Base-by-base conservation (phyloP, 30 jellyfish, hydroid and myxozoan genomes). In the Morbakka virulenta region DNA sequence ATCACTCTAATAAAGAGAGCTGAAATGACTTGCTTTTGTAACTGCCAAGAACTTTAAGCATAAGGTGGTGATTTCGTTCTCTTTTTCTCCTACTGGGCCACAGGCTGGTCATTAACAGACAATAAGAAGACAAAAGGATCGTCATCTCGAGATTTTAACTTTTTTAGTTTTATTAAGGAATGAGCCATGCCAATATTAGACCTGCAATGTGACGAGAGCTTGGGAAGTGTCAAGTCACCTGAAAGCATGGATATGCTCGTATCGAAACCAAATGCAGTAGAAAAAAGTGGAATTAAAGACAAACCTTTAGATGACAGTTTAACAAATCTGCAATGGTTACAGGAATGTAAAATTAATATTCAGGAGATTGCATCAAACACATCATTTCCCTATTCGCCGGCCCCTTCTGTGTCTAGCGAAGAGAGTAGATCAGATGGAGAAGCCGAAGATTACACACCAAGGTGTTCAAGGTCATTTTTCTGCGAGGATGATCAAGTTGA, bases 261-360 rank as follows among this genome's bases (percentile, higher is more conserved):
- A 12, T 22, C 71, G 23, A 31, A 82, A 2, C 28, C 41, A 35
- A 79, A 78, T 28, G 77, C 52, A 50, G 34, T 66, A 2, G 79
- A 69, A 61, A 67, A 63, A 13, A 83, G 78, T 21, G 79, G 67
- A 4, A 47, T 28, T 33, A 52, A 66, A 30, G 84, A 35, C 6
- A 78, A 81, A 25, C 88, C 70, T 35, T 14, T 72, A 62, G 99
- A 93, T 68, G 99, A 93, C 77, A 93, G 96, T 64, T 77, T 93
- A 77, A 93, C 99, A 11, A 93, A 84, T 64, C 48, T 93, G 33
- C 95, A 86, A 53, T 93, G 99, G 99, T 95, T 93, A 17, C 95
- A 95, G 63, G 96, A 77, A 52, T 87, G 86, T 72, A 86, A 76
- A 52, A 86, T 93, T 28, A 87, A 93, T 36, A 77, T 93, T 2